Conservation (phyloP, 2,888 invertebrate genomes). For the Orthosia gothica region DNA sequence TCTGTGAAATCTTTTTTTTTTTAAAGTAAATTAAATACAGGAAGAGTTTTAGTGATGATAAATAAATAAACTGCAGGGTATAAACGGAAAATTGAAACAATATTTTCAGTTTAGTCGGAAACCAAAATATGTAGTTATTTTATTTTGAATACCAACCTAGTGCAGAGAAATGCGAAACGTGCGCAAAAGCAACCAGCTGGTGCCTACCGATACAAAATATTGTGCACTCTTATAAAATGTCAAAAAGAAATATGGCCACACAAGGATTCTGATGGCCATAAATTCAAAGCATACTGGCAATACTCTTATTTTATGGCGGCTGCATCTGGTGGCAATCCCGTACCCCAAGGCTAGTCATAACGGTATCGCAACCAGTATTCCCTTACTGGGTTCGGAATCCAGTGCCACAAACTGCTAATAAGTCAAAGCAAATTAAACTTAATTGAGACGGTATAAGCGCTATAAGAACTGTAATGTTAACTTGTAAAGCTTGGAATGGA, state of each 20-base stretch:
- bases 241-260: conserved; percentile 21
- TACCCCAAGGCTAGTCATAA: conserved; percentile 67
- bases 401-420: conserved; percentile 60
- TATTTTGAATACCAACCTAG: background rate
- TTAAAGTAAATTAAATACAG: background rate
- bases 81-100: background rate
- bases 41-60: background rate
- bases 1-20: too few species aligned
- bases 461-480: conserved; percentile 36
- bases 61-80: too few species aligned
- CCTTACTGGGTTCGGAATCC: conserved; percentile 70
- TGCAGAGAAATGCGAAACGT: background rate
- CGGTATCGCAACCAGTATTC: conserved; percentile 69
- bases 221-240: conserved; percentile 8
- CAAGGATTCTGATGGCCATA: conserved; percentile 26
- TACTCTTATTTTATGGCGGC: conserved; percentile 52
- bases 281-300: conserved; percentile 51
- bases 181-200: conserved; percentile 6
- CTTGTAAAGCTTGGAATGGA: conserved; percentile 27
- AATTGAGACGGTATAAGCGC: conserved; percentile 60
- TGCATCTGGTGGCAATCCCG: conserved; percentile 59
- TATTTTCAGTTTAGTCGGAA: background rate
- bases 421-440: conserved; percentile 62
- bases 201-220: background rate
- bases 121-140: conserved; percentile 1